phyloP scores from a whole-genome alignment of 2,797 vertebrate genomes.

The Gephyroberyx darwinii region DNA sequence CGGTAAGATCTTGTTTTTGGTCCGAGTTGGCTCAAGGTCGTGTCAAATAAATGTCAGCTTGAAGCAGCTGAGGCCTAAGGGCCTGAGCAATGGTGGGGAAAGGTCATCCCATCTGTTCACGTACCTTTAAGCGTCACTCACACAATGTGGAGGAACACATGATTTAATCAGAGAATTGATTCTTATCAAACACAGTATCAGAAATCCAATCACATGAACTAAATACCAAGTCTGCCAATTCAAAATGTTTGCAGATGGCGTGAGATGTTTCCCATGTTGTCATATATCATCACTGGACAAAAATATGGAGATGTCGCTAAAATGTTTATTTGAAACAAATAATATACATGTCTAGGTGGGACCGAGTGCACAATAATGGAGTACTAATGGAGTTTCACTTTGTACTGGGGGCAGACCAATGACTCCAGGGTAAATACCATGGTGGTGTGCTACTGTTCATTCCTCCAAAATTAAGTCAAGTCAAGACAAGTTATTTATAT shows the following conservation, averaged over 20 bases:
- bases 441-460: not conserved
- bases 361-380: not conserved
- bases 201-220: not conserved
- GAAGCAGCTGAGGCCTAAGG: conserved; percentile 32
- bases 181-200: not conserved
- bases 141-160: conserved; percentile 38
- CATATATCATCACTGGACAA: not conserved
- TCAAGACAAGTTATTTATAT: no score
- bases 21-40: conserved; percentile 32
- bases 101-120: conserved; percentile 70
- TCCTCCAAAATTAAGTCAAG: not conserved
- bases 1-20: not conserved
- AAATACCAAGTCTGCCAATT: not conserved
- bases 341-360: not conserved
- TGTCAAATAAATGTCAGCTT: conserved; percentile 25
- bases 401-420: not conserved
- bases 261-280: not conserved
- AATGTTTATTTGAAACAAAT: not conserved
- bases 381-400: not conserved
- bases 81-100: conserved; percentile 41
- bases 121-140: conserved; percentile 60
- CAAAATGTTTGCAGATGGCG: not conserved
- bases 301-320: not conserved
- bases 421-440: not conserved
- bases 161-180: conserved; percentile 51